Conservation (phyloP, 2,888 invertebrate genomes). For the Ochropleura plecta region DNA sequence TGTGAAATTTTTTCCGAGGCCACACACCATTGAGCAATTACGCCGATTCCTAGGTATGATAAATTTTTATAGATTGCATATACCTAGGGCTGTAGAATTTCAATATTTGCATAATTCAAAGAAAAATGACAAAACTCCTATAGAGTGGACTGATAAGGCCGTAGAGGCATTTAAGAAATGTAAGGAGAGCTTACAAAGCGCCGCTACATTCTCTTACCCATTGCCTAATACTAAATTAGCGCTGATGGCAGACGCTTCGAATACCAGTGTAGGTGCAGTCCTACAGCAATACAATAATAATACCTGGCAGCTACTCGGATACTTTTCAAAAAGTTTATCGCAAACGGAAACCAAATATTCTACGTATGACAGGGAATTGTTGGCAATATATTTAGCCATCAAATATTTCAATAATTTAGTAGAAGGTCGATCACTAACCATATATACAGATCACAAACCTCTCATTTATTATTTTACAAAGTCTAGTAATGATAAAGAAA, state of each 20-base stretch:
- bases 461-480: too few relatives aligned
- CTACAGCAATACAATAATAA: constrained; percentile 69
- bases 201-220: neutral
- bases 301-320: constrained; percentile 42
- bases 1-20: too few relatives aligned
- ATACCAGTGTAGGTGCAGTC: constrained; percentile 65
- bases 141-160: neutral
- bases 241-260: constrained; percentile 8
- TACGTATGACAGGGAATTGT: neutral
- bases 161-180: constrained; percentile 6
- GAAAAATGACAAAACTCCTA: neutral
- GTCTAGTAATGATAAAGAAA: too few relatives aligned
- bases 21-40: too few relatives aligned
- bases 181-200: neutral
- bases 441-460: constrained; percentile 2
- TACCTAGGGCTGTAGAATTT: neutral
- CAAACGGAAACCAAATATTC: neutral
- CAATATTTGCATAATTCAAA: neutral
- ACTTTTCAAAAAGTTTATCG: constrained; percentile 38
- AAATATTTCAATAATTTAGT: neutral
- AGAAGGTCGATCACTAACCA: constrained; percentile 1
- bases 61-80: neutral
- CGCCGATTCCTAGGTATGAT: constrained; percentile 13
- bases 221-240: neutral
- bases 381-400: neutral